Conservation (phyloP, 2,113 vertebrate species). For the Aspidoscelis tigris region DNA sequence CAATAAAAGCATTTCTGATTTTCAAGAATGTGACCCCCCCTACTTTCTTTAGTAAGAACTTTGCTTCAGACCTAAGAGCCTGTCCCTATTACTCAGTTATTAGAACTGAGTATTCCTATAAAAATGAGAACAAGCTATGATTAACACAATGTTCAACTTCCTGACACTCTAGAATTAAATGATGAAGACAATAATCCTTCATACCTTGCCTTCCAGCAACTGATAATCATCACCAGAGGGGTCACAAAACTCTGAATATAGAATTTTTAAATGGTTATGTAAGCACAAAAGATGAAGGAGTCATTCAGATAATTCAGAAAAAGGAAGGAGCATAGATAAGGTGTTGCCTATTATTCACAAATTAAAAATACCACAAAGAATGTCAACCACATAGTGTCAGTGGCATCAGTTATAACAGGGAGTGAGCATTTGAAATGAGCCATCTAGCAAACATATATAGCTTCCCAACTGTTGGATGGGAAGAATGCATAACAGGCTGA, state of each 20-base stretch:
- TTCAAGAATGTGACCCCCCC: neutral
- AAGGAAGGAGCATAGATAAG: no score
- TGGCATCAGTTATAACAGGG: neutral
- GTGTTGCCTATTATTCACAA: no score
- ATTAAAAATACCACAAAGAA: no score
- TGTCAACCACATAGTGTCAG: neutral
- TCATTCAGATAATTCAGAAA: no score
- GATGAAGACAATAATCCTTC: neutral
- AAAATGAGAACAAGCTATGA: neutral
- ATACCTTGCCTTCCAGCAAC: neutral
- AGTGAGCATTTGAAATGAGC: neutral
- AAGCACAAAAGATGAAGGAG: no score
- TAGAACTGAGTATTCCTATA: neutral
- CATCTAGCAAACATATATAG: neutral
- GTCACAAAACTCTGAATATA: no score
- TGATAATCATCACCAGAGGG: neutral
- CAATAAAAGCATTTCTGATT: neutral
- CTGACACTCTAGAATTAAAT: neutral
- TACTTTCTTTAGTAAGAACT: neutral
- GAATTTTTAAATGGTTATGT: no score
- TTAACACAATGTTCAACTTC: neutral
- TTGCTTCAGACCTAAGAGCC: neutral
- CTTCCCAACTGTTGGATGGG: no score
- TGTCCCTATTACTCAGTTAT: neutral
- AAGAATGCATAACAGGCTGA: no score